Conservation (phyloP, 2,888 invertebrate species). For the Nematopogon swammerdamellus region DNA sequence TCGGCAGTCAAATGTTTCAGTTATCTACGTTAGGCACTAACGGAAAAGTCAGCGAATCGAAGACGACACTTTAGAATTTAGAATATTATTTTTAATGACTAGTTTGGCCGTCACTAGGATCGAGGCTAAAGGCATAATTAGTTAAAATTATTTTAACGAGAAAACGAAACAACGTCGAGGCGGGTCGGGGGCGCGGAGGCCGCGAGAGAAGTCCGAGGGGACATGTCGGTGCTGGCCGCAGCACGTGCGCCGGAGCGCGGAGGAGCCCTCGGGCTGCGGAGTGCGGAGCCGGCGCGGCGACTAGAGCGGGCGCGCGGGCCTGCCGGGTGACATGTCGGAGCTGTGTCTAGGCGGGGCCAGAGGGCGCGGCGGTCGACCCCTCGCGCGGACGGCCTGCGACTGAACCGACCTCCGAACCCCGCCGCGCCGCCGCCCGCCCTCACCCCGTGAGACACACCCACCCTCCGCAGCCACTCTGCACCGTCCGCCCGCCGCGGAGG, state of each 20-base stretch:
- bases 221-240: too few relatives aligned
- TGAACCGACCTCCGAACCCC: conserved; percentile 47
- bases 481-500: conserved; percentile 17
- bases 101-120: not conserved
- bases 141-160: not conserved
- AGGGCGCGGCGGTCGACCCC: conserved; percentile 17
- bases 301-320: too few relatives aligned
- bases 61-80: not conserved
- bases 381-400: conserved; percentile 44
- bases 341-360: not conserved
- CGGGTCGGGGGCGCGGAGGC: too few relatives aligned
- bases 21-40: conserved; percentile 16
- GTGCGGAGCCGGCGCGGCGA: too few relatives aligned
- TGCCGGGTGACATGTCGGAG: not conserved
- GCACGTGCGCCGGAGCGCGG: too few relatives aligned
- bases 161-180: not conserved
- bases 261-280: too few relatives aligned
- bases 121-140: not conserved
- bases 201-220: too few relatives aligned
- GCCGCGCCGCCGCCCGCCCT: conserved; percentile 38
- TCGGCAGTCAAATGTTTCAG: not conserved
- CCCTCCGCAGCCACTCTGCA: conserved; percentile 17
- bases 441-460: not conserved
- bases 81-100: not conserved
- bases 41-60: not conserved